Conservation (phyloP, 2,888 invertebrate genomes). For the Lymantria monacha region DNA sequence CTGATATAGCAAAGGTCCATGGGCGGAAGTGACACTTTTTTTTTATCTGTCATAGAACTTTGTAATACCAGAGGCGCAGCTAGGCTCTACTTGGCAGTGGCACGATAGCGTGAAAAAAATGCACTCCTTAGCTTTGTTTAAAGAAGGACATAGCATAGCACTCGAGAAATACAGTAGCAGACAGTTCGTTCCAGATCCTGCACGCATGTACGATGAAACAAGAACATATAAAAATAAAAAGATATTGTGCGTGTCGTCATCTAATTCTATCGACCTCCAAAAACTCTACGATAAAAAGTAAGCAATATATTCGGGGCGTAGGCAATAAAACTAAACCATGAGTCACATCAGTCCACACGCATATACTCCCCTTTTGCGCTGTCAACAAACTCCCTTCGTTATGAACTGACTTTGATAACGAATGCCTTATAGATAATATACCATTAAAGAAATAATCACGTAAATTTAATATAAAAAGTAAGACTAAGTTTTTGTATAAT, state of each 20-base stretch:
- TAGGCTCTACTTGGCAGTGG: too few relatives aligned
- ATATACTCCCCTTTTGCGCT: constrained; percentile 8
- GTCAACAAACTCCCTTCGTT: constrained; percentile 28
- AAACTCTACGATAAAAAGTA: neutral
- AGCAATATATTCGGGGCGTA: constrained; percentile 1
- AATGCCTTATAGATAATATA: constrained; percentile 24
- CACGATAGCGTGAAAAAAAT: too few relatives aligned
- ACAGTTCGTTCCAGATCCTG: too few relatives aligned
- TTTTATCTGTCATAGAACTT: too few relatives aligned
- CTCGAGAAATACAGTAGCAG: too few relatives aligned
- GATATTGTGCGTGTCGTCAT: constrained; percentile 16
- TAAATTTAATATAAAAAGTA: neutral
- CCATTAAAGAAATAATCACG: constrained; percentile 28
- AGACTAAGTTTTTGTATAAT: too few relatives aligned
- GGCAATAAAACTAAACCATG: constrained; percentile 13
- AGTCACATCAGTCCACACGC: constrained; percentile 3
- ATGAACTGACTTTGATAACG: constrained; percentile 19
- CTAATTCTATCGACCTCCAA: neutral
- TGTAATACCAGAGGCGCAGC: too few relatives aligned
- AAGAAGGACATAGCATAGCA: too few relatives aligned
- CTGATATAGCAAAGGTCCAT: too few relatives aligned
- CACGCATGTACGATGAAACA: too few relatives aligned
- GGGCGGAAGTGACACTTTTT: too few relatives aligned
- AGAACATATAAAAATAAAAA: neutral
- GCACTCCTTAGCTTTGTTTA: too few relatives aligned